These are phyloP conservation scores for Terebella lapidaria DNA, from an alignment of 2,888 invertebrate species.

Conservation along the genomic window DNA sequence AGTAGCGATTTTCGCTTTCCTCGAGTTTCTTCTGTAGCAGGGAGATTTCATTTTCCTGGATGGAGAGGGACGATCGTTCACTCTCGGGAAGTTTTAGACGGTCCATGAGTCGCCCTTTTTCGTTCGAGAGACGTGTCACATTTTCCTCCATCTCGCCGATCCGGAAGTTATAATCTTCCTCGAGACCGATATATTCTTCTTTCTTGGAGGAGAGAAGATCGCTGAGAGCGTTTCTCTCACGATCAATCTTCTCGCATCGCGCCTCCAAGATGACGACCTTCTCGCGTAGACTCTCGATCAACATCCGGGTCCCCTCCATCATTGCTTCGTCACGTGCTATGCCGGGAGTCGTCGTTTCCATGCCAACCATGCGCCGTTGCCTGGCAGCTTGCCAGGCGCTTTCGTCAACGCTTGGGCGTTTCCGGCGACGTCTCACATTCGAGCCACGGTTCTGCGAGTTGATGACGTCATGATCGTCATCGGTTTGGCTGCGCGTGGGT, in stretches of 20 bases:
- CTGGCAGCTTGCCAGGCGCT: constrained; percentile 2
- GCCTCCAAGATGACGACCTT: constrained; percentile 22
- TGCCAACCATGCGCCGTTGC: not conserved
- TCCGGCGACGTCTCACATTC: not conserved
- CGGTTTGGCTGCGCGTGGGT: constrained; percentile 12
- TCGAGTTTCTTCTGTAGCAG: constrained; percentile 71
- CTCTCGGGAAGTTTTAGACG: constrained; percentile 26
- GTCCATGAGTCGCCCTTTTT: constrained; percentile 38
- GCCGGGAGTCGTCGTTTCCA: not conserved
- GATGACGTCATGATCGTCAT: constrained; percentile 9
- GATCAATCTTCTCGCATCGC: constrained; percentile 17
- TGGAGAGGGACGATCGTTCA: constrained; percentile 20
- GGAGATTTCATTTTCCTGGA: constrained; percentile 26
- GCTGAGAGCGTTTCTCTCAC: constrained; percentile 23
- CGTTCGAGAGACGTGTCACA: constrained; percentile 30
- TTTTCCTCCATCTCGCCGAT: constrained; percentile 28
- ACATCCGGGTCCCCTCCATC: constrained; percentile 26
- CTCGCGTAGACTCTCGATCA: constrained; percentile 26
- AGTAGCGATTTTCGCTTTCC: constrained; percentile 85
- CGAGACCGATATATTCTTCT: constrained; percentile 21
- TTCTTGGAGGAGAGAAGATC: constrained; percentile 24
- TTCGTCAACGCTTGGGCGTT: not conserved
- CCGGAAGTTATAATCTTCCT: constrained; percentile 23
- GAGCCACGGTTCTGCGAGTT: not conserved
- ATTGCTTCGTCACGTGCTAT: constrained; percentile 23